Conservation (phyloP, 1,140 invertebrate genomes). For the Rhyacophila brunnea region DNA sequence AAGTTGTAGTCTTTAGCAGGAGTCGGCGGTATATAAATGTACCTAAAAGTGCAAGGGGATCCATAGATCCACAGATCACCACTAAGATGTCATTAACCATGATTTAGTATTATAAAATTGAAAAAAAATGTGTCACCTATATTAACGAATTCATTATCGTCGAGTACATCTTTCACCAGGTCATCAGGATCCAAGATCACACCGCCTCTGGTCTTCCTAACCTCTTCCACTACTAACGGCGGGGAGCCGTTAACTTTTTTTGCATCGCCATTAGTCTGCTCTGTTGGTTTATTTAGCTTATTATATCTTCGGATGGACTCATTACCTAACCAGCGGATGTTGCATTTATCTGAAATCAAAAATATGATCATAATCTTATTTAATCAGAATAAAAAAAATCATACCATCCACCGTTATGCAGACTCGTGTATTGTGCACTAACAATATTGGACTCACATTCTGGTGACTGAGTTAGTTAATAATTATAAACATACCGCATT, state of each 20-base stretch:
- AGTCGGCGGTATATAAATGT: too few relatives aligned
- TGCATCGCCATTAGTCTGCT: constrained; percentile 36
- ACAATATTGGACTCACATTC: too few relatives aligned
- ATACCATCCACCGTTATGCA: too few relatives aligned
- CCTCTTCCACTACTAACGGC: constrained; percentile 50
- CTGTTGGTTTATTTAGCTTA: constrained; percentile 39
- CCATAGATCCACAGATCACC: too few relatives aligned
- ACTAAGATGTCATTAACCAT: too few relatives aligned
- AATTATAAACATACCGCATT: too few relatives aligned
- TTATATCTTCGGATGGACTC: constrained; percentile 58
- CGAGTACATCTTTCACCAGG: constrained; percentile 56
- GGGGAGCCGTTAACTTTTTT: constrained; percentile 21
- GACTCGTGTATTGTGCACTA: too few relatives aligned
- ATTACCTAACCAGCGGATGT: constrained; percentile 58
- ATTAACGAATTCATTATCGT: constrained; percentile 66
- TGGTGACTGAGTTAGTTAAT: too few relatives aligned
- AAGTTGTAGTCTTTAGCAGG: too few relatives aligned
- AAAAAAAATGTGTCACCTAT: too few relatives aligned
- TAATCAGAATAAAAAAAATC: neutral
- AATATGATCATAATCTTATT: constrained; percentile 8
- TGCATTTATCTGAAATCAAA: constrained; percentile 42
- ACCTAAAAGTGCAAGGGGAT: too few relatives aligned
- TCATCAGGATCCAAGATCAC: constrained; percentile 64
- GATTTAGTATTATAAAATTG: too few relatives aligned
- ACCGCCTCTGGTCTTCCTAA: constrained; percentile 62